Evolutionary conservation across 2,888 invertebrate genomes (phyloP), one percentile per base, ranked within the genome.

Genomic region (Boloria selene): DNA sequence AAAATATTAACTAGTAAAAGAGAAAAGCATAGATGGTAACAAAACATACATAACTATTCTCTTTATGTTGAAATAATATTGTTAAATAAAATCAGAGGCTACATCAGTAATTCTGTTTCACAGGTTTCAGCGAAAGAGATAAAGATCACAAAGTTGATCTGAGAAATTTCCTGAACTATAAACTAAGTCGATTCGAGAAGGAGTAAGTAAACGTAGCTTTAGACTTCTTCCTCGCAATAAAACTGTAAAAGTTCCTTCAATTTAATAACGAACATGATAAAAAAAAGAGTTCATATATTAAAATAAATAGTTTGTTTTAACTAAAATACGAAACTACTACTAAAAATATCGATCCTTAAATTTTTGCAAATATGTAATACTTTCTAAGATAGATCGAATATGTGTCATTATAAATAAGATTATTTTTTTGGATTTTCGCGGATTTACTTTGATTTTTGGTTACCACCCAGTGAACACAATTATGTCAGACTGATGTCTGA

Each of bases 131-230:
- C 67, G 66, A 73, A 61, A 59, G 77, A 71, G 60, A 72, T 62
- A 71, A 73, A 69, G 67, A 70, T 74, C 72, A 75, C 42, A 66
- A 74, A 60, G 62, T 75, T 67, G 69, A 74, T 59, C 79, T 79
- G 64, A 72, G 73, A 75, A 80, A 73, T 68, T 77, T 80, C 62
- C 68, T 82, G 66, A 77, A 80, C 70, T 84, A 83, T 71, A 72
- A 77, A 71, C 75, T 77, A 68, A 73, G 77, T 67, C 74, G 75
- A 69, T 73, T 77, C 67, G 73, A 72, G 44, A 71, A 69, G 61
- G 73, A 70, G 87, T 86, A 80, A 85, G 87, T 84, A 76, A 76
- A 78, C 75, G 68, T 73, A 61, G 49, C 64, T 70, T 59, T 38
- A 66, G 62, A 64, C 50, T 47, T 61, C 59, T 10, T 16, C 0